phyloP scores from a whole-genome alignment of 2,888 invertebrate species.

The Pollenia griseotomentosa region DNA sequence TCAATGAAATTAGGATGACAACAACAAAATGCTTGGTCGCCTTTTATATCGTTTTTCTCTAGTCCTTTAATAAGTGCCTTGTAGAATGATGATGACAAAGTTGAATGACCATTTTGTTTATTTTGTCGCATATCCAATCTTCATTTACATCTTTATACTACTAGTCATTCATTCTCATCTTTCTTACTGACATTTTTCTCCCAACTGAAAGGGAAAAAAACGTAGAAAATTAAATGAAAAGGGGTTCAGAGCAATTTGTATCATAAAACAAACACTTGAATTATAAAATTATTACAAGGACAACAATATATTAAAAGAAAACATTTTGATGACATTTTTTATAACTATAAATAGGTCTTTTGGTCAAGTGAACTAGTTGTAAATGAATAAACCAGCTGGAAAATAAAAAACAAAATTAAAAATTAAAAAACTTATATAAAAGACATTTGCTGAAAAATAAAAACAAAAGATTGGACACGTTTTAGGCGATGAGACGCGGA shows the following conservation, averaged over 20 bases:
- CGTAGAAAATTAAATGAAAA: conserved; percentile 1
- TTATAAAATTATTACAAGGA: conserved; percentile 24
- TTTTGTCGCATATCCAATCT: background rate
- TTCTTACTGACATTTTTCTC: background rate
- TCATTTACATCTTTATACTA: background rate
- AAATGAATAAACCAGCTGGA: conserved; percentile 26
- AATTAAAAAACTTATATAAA: conserved; percentile 45
- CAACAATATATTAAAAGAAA: conserved; percentile 8
- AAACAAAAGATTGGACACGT: too few relatives aligned
- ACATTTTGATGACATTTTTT: conserved; percentile 42
- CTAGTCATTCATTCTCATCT: background rate
- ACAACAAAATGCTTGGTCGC: conserved; percentile 67
- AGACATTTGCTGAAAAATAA: too few relatives aligned
- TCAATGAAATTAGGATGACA: conserved; percentile 70
- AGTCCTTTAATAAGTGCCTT: background rate
- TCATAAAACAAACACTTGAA: conserved; percentile 59
- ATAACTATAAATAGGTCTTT: conserved; percentile 55
- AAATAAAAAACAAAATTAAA: conserved; percentile 20
- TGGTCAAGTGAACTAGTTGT: conserved; percentile 51
- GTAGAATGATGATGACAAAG: background rate
- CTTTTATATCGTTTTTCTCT: conserved; percentile 38
- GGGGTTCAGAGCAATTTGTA: conserved; percentile 40
- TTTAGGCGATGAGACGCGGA: too few relatives aligned
- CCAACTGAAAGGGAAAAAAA: background rate
- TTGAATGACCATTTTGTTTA: conserved; percentile 26